phyloP scores from a whole-genome alignment of 2,888 invertebrate genomes.

The Patella ulyssiponensis region DNA sequence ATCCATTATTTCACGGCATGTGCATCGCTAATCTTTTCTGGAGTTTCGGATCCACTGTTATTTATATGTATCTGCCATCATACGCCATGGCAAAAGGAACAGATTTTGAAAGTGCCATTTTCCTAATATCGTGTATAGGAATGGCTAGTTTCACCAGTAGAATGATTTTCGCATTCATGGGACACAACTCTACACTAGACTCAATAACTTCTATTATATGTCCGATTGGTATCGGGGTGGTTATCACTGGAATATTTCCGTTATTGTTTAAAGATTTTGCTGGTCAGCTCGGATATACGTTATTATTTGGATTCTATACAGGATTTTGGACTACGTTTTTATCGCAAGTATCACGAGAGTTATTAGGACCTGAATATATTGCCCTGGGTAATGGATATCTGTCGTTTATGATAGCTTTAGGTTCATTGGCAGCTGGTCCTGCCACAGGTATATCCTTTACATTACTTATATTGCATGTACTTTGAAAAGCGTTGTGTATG shows the following conservation, averaged over 20 bases:
- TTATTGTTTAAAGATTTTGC: constrained; percentile 64
- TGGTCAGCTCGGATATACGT: constrained; percentile 67
- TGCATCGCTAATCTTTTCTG: constrained; percentile 67
- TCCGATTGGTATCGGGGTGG: constrained; percentile 62
- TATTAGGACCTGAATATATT: constrained; percentile 65
- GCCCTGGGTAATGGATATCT: constrained; percentile 67
- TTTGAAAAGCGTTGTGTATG: too few species aligned
- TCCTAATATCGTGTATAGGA: constrained; percentile 63
- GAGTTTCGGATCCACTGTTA: constrained; percentile 65
- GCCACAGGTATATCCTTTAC: constrained; percentile 53
- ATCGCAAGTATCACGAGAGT: constrained; percentile 60
- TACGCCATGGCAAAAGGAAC: constrained; percentile 62
- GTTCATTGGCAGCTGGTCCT: constrained; percentile 63
- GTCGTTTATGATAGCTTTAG: constrained; percentile 66
- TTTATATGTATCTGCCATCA: constrained; percentile 66
- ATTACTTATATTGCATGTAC: too few species aligned
- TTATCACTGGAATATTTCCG: constrained; percentile 65
- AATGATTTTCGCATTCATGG: constrained; percentile 67
- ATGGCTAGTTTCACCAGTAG: constrained; percentile 63
- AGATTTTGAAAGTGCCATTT: constrained; percentile 53
- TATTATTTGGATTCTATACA: constrained; percentile 68
- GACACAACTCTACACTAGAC: constrained; percentile 66
- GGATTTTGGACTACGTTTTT: constrained; percentile 70
- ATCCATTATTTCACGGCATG: constrained; percentile 63
- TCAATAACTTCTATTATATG: constrained; percentile 63